These are phyloP conservation scores for Bibio marci DNA, from an alignment of 2,888 invertebrate genomes.

Conservation along the genomic window DNA sequence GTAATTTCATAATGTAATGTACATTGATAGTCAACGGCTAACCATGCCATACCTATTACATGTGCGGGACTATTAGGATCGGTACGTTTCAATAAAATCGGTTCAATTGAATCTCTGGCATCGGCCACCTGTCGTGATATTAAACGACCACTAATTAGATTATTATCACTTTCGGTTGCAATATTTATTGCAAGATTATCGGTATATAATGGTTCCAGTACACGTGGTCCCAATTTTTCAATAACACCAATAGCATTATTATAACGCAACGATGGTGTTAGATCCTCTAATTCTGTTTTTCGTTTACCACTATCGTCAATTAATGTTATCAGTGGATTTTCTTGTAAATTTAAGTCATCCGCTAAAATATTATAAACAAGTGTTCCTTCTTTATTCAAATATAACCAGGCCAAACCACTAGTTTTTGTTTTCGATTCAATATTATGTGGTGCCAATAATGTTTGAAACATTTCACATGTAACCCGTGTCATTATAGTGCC, in stretches of 20 bases:
- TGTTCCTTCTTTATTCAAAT: conserved; percentile 59
- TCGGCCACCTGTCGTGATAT: conserved; percentile 53
- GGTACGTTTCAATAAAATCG: conserved; percentile 43
- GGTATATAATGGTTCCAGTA: conserved; percentile 65
- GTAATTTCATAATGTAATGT: conserved; percentile 61
- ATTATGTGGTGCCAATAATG: conserved; percentile 40
- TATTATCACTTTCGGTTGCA: conserved; percentile 37
- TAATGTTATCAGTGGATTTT: conserved; percentile 47
- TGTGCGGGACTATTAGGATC: conserved; percentile 36
- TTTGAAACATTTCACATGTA: conserved; percentile 66
- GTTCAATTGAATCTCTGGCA: conserved; percentile 51
- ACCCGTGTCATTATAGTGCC: conserved; percentile 58
- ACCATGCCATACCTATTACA: conserved; percentile 65
- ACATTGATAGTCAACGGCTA: conserved; percentile 63
- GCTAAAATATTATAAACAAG: conserved; percentile 60
- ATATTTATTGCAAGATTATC: conserved; percentile 68
- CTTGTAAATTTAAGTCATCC: conserved; percentile 39
- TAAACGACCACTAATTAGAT: conserved; percentile 49
- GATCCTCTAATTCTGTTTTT: conserved; percentile 55
- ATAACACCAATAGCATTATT: conserved; percentile 55
- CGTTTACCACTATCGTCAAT: conserved; percentile 56
- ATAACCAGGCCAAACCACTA: conserved; percentile 62
- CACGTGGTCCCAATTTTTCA: conserved; percentile 59
- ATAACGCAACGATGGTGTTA: conserved; percentile 41
- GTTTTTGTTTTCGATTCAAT: conserved; percentile 29